Evolutionary conservation across 2,888 invertebrate genomes (phyloP), one percentile per base, ranked within the genome.

Genomic region (Serrognathus titanus): DNA sequence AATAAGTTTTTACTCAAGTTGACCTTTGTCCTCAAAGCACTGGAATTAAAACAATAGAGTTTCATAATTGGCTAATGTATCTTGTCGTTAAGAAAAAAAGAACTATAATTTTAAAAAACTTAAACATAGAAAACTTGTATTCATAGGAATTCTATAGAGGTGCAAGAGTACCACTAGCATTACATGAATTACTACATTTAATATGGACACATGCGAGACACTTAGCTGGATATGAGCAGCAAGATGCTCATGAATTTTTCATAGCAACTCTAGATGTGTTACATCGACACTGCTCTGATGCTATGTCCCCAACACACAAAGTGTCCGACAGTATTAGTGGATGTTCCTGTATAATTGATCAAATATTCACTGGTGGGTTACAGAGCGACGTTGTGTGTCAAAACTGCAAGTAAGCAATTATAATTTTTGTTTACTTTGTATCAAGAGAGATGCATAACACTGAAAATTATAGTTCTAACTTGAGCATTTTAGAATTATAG

Each of bases 191-290:
- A 59, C 82, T 98, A 61, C 92, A 96, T 79, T 82, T 96, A 72
- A 95, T 96, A 70, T 98, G 96, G 97, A 94, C 92, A n/a, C 94
- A 97, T 78, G 95, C 94, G 45, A 86, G 90, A 53, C 94, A 97
- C 76, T 83, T 97, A 67, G 94, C 96, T 31, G 95, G 96, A 50
- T 94, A 96, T 75, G 94, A 96, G 75, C 97, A 98, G 74, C 97
- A 98, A 77, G 98, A 99, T 77, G 98, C 98, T 20, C 98, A 99
- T 73, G 98, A 99, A 80, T 98, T 98, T 80, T 94, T 98, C 74
- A 96, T 98, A 64, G 95, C 97, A 38, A 92, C 94, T 0, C 82
- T 98, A 48, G 93, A 97, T 73, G 90, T 97, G 8, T 80, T 98
- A 58, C 97, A 97, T 76, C 84, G 91, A 75, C 92, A 93, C 71